Conservation (phyloP, 2,888 invertebrate genomes). For the Apocheima hispidaria region DNA sequence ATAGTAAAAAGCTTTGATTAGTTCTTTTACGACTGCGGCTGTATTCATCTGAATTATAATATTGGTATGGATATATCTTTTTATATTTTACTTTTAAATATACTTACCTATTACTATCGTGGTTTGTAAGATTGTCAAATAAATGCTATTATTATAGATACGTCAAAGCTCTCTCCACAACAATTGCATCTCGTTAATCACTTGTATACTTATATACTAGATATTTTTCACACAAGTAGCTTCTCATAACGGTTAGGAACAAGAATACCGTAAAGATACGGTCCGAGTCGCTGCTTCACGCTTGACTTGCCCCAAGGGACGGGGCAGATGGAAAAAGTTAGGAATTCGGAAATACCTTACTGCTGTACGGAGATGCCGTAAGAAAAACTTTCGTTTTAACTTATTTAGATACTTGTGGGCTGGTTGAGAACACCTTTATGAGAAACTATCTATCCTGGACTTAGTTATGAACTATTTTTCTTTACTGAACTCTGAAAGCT, state of each 20-base stretch:
- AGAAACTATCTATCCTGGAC: not conserved
- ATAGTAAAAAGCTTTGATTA: too few species aligned
- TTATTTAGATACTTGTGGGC: conserved; percentile 11
- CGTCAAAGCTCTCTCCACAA: not conserved
- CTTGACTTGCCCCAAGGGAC: conserved; percentile 53
- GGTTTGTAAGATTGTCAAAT: too few species aligned
- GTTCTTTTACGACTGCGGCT: too few species aligned
- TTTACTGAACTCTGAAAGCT: too few species aligned
- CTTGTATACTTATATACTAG: not conserved
- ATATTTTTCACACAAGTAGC: conserved; percentile 36
- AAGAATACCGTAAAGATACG: conserved; percentile 66
- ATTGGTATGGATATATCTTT: too few species aligned
- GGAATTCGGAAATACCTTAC: conserved; percentile 24
- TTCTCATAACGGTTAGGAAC: conserved; percentile 47
- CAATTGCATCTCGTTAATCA: not conserved
- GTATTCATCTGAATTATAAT: too few species aligned
- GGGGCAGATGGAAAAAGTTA: conserved; percentile 33
- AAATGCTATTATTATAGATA: too few species aligned
- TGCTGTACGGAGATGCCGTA: conserved; percentile 3
- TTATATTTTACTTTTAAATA: too few species aligned
- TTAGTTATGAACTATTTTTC: conserved; percentile 31
- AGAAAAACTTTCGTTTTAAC: conserved; percentile 21
- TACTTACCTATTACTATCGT: too few species aligned
- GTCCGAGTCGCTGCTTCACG: conserved; percentile 52
- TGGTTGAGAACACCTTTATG: conserved; percentile 1